phyloP scores from a whole-genome alignment of 53 echinoderm and acorn worm genomes.

The Temnopleurus reevesii region DNA sequence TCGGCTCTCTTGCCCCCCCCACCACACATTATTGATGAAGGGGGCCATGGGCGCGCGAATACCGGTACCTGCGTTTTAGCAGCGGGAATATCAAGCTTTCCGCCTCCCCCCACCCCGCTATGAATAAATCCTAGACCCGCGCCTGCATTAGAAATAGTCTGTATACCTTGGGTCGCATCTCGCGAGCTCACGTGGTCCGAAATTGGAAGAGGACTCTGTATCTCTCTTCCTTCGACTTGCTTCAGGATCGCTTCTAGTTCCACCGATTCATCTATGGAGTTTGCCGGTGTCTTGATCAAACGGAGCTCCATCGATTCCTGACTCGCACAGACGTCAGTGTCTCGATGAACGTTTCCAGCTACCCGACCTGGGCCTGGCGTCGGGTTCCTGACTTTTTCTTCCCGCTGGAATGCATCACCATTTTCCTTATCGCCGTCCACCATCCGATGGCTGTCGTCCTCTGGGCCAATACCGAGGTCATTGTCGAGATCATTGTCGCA shows the following conservation, averaged over 20 bases:
- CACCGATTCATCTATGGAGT: neutral
- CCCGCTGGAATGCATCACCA: neutral
- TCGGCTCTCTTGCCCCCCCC: too few relatives aligned
- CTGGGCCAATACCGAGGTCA: neutral
- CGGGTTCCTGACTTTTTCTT: neutral
- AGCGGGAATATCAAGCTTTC: too few relatives aligned
- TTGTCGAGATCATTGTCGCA: too few relatives aligned
- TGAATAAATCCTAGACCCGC: too few relatives aligned
- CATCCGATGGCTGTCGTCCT: neutral
- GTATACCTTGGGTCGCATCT: too few relatives aligned
- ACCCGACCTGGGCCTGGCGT: neutral
- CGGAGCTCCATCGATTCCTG: neutral
- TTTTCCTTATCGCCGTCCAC: neutral
- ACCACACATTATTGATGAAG: too few relatives aligned
- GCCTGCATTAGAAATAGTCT: too few relatives aligned
- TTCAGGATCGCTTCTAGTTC: neutral
- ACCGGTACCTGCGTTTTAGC: too few relatives aligned
- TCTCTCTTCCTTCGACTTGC: neutral
- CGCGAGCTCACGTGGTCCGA: too few relatives aligned
- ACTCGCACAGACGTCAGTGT: neutral
- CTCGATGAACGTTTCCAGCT: neutral
- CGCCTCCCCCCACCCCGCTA: too few relatives aligned
- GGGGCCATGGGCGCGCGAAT: too few relatives aligned
- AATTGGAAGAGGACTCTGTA: neutral
- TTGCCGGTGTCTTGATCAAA: slow-evolving; percentile 12